Conservation (phyloP, 35 echinoderm and acorn worm species). For the Diadema setosum region DNA sequence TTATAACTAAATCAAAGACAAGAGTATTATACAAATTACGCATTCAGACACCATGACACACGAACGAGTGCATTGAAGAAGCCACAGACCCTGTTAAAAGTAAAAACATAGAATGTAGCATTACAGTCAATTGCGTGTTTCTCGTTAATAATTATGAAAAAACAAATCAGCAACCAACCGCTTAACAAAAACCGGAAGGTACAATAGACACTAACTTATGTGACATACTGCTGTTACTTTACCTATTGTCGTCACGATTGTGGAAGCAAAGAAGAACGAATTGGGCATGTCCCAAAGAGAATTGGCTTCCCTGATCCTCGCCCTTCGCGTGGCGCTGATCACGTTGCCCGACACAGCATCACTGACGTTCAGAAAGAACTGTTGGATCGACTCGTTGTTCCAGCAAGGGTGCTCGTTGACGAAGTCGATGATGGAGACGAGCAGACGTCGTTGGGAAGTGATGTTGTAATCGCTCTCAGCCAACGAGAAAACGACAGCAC, state of each 20-base stretch:
- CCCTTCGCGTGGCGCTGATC: neutral
- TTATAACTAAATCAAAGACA: too few species aligned
- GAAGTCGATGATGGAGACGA: neutral
- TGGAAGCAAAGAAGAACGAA: conserved; percentile 67
- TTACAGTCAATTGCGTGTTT: too few species aligned
- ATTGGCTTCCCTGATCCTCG: neutral
- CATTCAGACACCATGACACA: too few species aligned
- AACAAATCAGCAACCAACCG: too few species aligned
- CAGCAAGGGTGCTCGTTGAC: neutral
- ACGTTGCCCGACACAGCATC: neutral
- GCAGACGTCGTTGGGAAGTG: neutral
- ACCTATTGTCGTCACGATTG: conserved; percentile 72
- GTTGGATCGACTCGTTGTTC: neutral
- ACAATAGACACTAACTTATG: too few species aligned
- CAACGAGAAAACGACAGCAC: neutral
- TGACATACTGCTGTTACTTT: too few species aligned
- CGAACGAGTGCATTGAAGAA: too few species aligned
- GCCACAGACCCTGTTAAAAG: too few species aligned
- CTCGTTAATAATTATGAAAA: too few species aligned
- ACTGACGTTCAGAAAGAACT: neutral
- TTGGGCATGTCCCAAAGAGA: conserved; percentile 34
- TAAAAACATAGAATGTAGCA: too few species aligned
- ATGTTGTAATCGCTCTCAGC: neutral
- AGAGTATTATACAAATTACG: too few species aligned
- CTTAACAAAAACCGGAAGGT: too few species aligned